Base-by-base conservation (phyloP, 2,113 vertebrate genomes). In the Myotis lucifugus region DNA sequence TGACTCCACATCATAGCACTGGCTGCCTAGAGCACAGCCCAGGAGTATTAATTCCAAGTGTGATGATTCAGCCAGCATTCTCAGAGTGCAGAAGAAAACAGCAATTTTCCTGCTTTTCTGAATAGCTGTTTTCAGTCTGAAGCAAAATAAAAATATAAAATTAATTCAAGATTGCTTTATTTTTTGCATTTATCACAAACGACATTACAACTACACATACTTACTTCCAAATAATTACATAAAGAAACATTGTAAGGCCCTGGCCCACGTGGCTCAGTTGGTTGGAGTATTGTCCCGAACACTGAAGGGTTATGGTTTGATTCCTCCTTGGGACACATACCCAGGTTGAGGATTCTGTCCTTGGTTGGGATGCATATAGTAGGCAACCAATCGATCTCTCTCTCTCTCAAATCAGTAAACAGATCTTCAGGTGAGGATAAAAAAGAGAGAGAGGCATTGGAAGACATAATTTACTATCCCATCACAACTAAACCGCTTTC, bases 81-180 rank as follows among this genome's bases (percentile, higher is more conserved):
- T 46, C 29, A 23, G 27, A 84, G 40, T 77, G 5, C 61, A 81
- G 32, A 90, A 72, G 78, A 93, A 96, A 95, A 91, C 52, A 46
- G 7, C 48, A 32, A 90, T 95, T 95, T 94, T 73, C 37, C 42
- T 73, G 29, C 21, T 46, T 93, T 79, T 76, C 74, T 87, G 50
- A 95, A 72, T 42, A 92, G n/a, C 48, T 85, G 56, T 94, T 70
- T 70, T 94, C 48, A 74, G 7, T 84, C 32, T 6, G 2, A 61
- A 77, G 42, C 37, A 74, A 87, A 89, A 79, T 61, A 70, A 92
- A 93, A 93, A 69, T 77, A 66, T 56, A 64, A 77, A 90, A 96
- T 79, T 78, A 29, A 69, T 79, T 32, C 19, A 90, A 46, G 29
- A 70, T 85, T 52, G 37, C 42, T 88, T 94, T 88, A 67, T 64